phyloP scores from a whole-genome alignment of 2,113 vertebrate genomes.

The Dromaius novaehollandiae region DNA sequence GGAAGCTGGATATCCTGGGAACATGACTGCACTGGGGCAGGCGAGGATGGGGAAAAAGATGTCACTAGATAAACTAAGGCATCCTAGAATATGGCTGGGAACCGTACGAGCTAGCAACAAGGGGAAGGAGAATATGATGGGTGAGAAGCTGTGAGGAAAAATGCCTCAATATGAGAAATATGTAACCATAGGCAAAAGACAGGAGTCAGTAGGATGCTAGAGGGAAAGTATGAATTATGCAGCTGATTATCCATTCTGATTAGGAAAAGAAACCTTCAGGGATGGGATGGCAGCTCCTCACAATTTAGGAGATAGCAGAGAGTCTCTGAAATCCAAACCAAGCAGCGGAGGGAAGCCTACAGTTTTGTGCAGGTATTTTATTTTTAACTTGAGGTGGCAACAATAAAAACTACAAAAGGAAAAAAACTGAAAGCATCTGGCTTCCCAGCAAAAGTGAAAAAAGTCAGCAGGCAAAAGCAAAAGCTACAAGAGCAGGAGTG shows the following conservation, averaged over 20 bases:
- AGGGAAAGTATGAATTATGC: not conserved
- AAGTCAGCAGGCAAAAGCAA: conserved; percentile 15
- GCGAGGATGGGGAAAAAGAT: not conserved
- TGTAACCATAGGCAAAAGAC: not conserved
- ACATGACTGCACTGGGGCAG: not conserved
- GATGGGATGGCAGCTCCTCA: not conserved
- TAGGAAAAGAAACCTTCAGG: conserved; percentile 1
- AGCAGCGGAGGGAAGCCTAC: not conserved
- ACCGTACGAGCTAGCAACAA: not conserved
- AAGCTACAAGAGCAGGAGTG: not conserved
- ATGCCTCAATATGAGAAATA: not conserved
- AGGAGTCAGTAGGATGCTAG: not conserved
- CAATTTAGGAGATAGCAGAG: not conserved
- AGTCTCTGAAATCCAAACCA: not conserved
- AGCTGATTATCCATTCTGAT: not conserved
- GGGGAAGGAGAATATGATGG: not conserved
- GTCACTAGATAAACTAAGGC: not conserved
- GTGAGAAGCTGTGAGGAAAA: not conserved
- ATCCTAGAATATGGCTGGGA: not conserved
- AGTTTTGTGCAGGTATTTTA: not conserved
- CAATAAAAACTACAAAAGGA: conserved; percentile 7
- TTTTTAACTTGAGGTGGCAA: conserved; percentile 16
- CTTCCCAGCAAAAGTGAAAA: conserved; percentile 20
- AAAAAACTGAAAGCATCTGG: not conserved
- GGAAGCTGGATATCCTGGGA: not conserved